Conservation (phyloP, 2,888 invertebrate species). For the Microchrysa polita region DNA sequence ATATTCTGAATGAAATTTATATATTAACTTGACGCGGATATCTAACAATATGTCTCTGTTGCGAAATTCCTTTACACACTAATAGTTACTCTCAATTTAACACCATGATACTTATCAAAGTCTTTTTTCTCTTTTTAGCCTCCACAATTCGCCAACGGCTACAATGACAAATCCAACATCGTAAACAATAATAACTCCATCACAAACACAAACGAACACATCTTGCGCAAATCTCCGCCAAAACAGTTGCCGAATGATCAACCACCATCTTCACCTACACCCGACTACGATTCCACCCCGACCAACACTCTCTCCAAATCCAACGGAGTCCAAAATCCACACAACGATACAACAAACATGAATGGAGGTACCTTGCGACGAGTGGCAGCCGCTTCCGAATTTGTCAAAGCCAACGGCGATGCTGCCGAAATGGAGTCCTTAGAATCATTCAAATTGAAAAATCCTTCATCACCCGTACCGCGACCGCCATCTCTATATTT, state of each 20-base stretch:
- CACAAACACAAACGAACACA: constrained; percentile 23
- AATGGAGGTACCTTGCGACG: constrained; percentile 50
- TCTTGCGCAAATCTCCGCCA: constrained; percentile 2
- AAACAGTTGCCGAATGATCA: constrained; percentile 6
- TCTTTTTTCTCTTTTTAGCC: constrained; percentile 54
- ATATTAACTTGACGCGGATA: no score
- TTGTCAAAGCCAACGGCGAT: constrained; percentile 63
- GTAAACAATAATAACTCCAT: constrained; percentile 56
- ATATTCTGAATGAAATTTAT: no score
- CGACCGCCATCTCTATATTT: constrained; percentile 78
- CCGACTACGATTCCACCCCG: constrained; percentile 67
- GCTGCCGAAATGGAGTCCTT: constrained; percentile 79
- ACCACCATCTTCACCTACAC: constrained; percentile 66
- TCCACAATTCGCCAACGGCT: constrained; percentile 60
- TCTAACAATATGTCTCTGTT: no score
- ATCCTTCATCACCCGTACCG: constrained; percentile 70
- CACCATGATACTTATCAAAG: no score
- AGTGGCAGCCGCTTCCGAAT: constrained; percentile 51
- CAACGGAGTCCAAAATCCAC: constrained; percentile 22
- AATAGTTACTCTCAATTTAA: no score
- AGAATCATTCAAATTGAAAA: constrained; percentile 78
- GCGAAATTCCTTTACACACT: no score
- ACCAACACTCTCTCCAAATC: constrained; percentile 50
- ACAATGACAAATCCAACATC: constrained; percentile 50
- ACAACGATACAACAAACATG: constrained; percentile 21